These are phyloP conservation scores for Aleiodes alternator DNA, from an alignment of 2,888 invertebrate genomes.

Conservation along the genomic window DNA sequence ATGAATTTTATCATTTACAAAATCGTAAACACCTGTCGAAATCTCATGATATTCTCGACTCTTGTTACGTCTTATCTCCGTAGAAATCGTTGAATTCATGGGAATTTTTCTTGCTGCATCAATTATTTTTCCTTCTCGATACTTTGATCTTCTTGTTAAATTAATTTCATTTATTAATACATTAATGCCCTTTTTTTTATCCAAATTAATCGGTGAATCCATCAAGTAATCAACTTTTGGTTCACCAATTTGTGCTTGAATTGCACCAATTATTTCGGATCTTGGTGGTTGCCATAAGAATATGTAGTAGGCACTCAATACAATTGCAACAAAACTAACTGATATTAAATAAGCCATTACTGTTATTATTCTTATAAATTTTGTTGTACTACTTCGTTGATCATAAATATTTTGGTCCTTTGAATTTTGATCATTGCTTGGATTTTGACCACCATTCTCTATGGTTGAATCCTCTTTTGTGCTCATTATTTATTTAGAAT, in stretches of 20 bases:
- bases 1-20: slow-evolving; percentile 15
- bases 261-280: slow-evolving; percentile 69
- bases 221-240: slow-evolving; percentile 58
- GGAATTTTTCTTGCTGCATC: too few species aligned
- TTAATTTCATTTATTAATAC: slow-evolving; percentile 40
- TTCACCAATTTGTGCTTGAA: slow-evolving; percentile 54
- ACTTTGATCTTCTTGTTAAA: slow-evolving; percentile 21
- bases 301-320: slow-evolving; percentile 88
- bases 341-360: slow-evolving; percentile 88
- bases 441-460: slow-evolving; percentile 33
- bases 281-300: slow-evolving; percentile 86
- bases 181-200: slow-evolving; percentile 5
- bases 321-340: slow-evolving; percentile 90
- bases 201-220: slow-evolving; percentile 23
- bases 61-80: background rate
- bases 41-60: slow-evolving; percentile 4
- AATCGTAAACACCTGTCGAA: slow-evolving; percentile 49
- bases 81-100: background rate
- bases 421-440: slow-evolving; percentile 19
- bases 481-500: slow-evolving; percentile 32
- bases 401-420: slow-evolving; percentile 66
- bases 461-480: slow-evolving; percentile 45
- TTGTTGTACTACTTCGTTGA: slow-evolving; percentile 61
- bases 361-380: slow-evolving; percentile 82
- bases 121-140: too few species aligned